Evolutionary conservation across 2,113 vertebrate species (phyloP), one percentile per base, ranked within the genome.

Genomic region (Misgurnus mizolepis): DNA sequence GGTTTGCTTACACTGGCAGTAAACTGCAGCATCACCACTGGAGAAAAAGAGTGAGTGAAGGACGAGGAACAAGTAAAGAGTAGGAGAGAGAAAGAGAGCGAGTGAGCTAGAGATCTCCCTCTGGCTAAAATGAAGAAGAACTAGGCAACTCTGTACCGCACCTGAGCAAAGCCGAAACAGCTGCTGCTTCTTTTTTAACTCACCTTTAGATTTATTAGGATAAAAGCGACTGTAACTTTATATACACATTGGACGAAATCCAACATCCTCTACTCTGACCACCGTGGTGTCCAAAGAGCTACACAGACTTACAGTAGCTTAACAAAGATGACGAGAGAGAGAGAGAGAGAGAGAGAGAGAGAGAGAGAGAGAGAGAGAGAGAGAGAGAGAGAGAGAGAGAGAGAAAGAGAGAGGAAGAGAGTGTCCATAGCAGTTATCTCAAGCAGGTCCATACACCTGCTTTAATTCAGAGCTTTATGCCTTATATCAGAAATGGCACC

Each of bases 111-210:
- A 17, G 47, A 50, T 67, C 17, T 74, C 70, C 77, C 82, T 60
- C n/a, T 27, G 41, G 76, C 58, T 34, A 53, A 60, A 80, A 22
- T 50, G 62, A 61, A 50, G 27, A 64, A 39, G 60, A 82, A 82
- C 60, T 82, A 82, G 83, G 83, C 78, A 80, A 80, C 53, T 47
- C 76, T 85, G 71, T 82, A 60, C 77, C 50, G 18, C 80, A 85
- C 80, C 83, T 85, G 83, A 80, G 83, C 72, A 76, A 82, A 76
- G 15, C 62, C 69, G 55, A 73, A 80, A 80, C 76, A 82, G 80
- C 80, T 80, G 83, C 67, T 79, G 17, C 72, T 60, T 34, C 53
- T 47, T 79, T 81, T 80, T 66, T 49, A 66, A 68, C 50, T 69
- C 70, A 66, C 56, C 69, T 80, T 70, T 78, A 69, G 27, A 75